Base-by-base conservation (phyloP, 1,140 invertebrate genomes). In the Nephila pilipes region DNA sequence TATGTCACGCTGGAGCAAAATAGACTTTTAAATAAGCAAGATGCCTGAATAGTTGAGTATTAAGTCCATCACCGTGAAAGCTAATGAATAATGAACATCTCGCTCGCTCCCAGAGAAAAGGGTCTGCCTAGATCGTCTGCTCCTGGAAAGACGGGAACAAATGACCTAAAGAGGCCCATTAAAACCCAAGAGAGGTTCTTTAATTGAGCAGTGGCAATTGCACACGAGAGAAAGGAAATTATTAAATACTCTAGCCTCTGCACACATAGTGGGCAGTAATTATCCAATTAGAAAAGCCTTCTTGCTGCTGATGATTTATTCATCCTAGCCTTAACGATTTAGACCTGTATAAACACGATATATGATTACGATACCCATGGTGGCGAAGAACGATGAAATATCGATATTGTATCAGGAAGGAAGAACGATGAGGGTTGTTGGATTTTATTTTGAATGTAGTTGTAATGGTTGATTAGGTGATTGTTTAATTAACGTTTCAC, bases 61-160 rank as follows among this genome's bases (percentile, higher is more conserved):
- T 16, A 3, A 75, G 0, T 36, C 8, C 10, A n/a, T 12, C 29
- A 18, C 32, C 18, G 3, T 10, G 32, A 5, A 36, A 5, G 18
- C 69, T 75, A 75, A 75, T 75, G 69, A 75, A 75, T 75, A 75
- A 75, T 32, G 29, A 75, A 75, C 69, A 14, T 25, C 12, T 16
- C 10, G 18, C 69, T 18, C 14, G 20, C 10, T 69, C 1, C 16
- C 0, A 32, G 18, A 2, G 25, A 6, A 8, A 32, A 32, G 20
- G 5, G 3, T 12, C 1, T 14, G 69, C 29, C 1, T 14, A 16
- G 29, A 36, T 36, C 3, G 29, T 75, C 32, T 36, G 69, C 29
- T 29, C 32, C 29, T 6, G 29, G 18, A 1, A 36, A 5, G 12
- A 32, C 3, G 29, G 29, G 29, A 29, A n/a, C n/a, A n/a, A n/a